Conservation (phyloP, 1,140 invertebrate genomes). For the Trinorchestia longiramus region DNA sequence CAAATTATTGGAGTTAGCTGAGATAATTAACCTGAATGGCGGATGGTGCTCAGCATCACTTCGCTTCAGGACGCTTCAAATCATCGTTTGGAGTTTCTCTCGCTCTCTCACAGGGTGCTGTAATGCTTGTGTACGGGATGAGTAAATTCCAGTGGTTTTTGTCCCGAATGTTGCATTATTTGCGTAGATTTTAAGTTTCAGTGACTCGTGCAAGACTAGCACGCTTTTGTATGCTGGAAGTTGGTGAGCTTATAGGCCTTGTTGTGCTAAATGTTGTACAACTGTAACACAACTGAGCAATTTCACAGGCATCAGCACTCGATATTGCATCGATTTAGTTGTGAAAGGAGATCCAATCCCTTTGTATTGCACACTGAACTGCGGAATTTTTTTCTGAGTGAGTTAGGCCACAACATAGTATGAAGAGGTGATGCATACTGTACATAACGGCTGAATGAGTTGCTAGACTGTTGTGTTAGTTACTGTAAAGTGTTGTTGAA, state of each 20-base stretch:
- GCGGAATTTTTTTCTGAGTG: background rate
- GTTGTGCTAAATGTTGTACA: background rate
- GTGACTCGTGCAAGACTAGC: background rate
- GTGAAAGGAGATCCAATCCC: background rate
- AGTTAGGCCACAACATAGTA: background rate
- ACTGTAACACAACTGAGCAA: background rate
- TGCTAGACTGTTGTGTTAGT: too few species aligned
- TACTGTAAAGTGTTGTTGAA: too few species aligned
- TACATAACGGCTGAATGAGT: too few species aligned
- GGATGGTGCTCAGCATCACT: background rate
- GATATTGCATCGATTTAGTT: background rate
- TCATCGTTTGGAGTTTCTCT: background rate
- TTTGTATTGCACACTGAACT: background rate
- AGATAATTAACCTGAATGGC: background rate
- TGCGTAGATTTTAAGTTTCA: background rate
- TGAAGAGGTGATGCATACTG: background rate
- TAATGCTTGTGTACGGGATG: too few species aligned
- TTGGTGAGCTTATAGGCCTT: too few species aligned
- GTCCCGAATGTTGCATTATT: background rate
- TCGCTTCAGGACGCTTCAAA: background rate
- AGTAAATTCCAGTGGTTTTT: too few species aligned
- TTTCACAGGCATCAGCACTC: background rate
- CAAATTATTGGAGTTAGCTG: background rate
- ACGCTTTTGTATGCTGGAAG: too few species aligned
- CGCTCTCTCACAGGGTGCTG: too few species aligned